phyloP scores from a whole-genome alignment of 1,140 invertebrate genomes.

The Archivesica marissinica region DNA sequence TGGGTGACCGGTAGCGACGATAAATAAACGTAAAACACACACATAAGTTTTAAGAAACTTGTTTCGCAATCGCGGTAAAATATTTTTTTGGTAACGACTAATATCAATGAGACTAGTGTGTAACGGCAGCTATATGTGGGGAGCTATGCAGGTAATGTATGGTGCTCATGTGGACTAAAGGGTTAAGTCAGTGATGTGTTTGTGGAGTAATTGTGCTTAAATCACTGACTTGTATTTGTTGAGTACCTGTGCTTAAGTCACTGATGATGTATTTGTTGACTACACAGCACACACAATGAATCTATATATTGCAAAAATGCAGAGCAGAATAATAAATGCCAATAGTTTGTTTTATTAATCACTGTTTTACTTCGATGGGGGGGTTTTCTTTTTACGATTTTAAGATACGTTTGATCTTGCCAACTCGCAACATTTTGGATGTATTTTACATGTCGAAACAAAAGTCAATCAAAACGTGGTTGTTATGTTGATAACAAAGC shows the following conservation, averaged over 20 bases:
- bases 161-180: no score
- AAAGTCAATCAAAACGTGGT: neutral
- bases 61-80: no score
- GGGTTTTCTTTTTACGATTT: neutral
- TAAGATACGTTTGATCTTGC: slow-evolving; percentile 33
- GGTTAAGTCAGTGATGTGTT: neutral
- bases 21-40: no score
- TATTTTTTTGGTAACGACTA: no score
- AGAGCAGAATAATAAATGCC: neutral
- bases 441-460: slow-evolving; percentile 17
- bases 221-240: neutral
- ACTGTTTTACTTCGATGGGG: neutral
- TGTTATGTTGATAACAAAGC: neutral
- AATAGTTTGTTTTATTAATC: neutral
- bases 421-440: slow-evolving; percentile 2
- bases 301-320: neutral
- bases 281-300: slow-evolving; percentile 20
- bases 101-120: no score
- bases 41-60: no score
- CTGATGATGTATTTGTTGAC: slow-evolving; percentile 33
- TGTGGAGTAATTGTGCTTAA: neutral
- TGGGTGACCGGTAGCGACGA: no score
- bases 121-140: no score
- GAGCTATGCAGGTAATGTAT: no score
- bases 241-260: slow-evolving; percentile 21